These are phyloP conservation scores for Etia nguti DNA, from an alignment of 2,113 vertebrate species.

Conservation along the genomic window DNA sequence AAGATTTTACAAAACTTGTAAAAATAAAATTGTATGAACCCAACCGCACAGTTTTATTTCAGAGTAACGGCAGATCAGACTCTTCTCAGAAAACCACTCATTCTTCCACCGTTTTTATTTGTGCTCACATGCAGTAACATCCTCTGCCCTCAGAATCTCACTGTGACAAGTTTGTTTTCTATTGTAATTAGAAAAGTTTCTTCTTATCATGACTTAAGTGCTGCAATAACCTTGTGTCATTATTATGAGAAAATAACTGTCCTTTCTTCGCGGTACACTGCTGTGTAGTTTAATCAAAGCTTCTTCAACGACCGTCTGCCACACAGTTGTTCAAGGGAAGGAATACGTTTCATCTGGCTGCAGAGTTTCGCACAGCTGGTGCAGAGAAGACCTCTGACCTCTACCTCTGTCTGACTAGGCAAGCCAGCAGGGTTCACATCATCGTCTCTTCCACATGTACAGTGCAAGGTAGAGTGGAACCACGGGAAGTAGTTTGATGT, in stretches of 20 bases:
- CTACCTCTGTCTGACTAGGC: not conserved
- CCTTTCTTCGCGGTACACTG: not conserved
- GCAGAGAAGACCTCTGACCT: constrained; percentile 13
- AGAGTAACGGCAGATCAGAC: not conserved
- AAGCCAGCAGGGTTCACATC: not conserved
- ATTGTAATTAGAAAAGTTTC: not conserved
- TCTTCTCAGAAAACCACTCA: not conserved
- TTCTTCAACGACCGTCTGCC: not conserved
- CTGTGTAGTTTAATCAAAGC: not conserved
- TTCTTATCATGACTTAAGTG: not conserved
- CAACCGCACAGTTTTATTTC: not conserved
- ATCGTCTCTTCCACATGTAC: not conserved
- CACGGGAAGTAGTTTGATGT: constrained; percentile 14
- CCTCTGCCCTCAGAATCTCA: not conserved
- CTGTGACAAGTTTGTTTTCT: not conserved
- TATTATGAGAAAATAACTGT: not conserved
- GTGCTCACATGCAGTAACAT: not conserved
- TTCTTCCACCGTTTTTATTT: not conserved
- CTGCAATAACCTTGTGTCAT: not conserved
- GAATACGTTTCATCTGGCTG: not conserved
- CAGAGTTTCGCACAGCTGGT: not conserved
- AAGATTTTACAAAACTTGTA: not conserved
- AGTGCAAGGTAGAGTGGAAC: not conserved
- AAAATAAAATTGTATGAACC: not conserved
- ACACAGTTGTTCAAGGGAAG: not conserved